Evolutionary conservation across 1,140 invertebrate species (phyloP).

Genomic region (Gryllus bimaculatus): DNA sequence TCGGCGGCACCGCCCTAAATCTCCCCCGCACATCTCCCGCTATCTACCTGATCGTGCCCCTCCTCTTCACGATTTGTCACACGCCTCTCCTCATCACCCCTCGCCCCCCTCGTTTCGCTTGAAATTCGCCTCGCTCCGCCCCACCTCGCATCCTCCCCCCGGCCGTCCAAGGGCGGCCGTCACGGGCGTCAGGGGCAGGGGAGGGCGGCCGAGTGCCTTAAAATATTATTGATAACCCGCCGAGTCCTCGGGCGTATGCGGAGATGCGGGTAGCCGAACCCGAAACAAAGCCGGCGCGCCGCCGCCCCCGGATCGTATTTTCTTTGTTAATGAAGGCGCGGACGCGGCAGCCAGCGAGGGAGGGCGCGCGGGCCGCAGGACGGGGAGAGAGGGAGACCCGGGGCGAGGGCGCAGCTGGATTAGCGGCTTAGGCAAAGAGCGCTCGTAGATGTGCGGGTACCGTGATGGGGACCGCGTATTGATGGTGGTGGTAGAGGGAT

Average conservation of each 20-base stretch:
- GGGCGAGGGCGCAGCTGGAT: slow-evolving; percentile 2
- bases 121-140: too few relatives aligned
- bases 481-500: background rate
- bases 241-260: background rate
- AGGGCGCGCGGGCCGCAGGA: background rate
- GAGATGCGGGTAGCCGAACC: slow-evolving; percentile 14
- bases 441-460: background rate
- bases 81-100: too few relatives aligned
- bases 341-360: background rate
- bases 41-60: too few relatives aligned
- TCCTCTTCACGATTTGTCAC: too few relatives aligned
- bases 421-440: slow-evolving; percentile 10
- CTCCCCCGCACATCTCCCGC: too few relatives aligned
- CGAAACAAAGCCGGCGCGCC: background rate
- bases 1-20: too few relatives aligned
- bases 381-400: background rate
- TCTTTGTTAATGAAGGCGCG: slow-evolving; percentile 13
- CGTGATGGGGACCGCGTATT: background rate
- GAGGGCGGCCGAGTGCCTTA: background rate
- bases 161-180: too few relatives aligned
- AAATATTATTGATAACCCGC: slow-evolving; percentile 6
- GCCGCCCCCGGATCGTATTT: slow-evolving; percentile 3
- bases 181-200: too few relatives aligned
- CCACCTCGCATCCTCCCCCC: too few relatives aligned
- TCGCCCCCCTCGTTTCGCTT: too few relatives aligned